Percentiles rank a stretch among this genome's conserved stretches.
Conservation (phyloP, 2,888 invertebrate genomes). For the Caenorhabditis sp. region DNA sequence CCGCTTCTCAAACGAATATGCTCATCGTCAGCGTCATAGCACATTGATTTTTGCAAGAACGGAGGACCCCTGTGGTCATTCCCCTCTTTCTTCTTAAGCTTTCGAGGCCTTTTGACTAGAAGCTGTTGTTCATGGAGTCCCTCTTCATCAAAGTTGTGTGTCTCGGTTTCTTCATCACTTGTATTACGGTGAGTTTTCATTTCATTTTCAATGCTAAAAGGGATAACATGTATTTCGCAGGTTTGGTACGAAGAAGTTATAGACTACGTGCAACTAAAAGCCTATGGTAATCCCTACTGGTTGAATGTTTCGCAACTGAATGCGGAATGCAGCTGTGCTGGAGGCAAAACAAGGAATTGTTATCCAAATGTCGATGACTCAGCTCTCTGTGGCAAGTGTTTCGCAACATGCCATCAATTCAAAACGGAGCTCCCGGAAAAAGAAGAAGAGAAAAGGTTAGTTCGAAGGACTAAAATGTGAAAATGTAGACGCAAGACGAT, state of each 20-base stretch:
- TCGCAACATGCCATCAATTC: slow-evolving; percentile 34
- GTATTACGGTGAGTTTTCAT: slow-evolving; percentile 39
- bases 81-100: slow-evolving; percentile 1
- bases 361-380: slow-evolving; percentile 54
- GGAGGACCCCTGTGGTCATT: slow-evolving; percentile 24
- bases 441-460: slow-evolving; percentile 1
- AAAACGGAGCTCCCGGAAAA: neutral
- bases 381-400: slow-evolving; percentile 58
- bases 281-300: slow-evolving; percentile 39
- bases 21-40: slow-evolving; percentile 26
- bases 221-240: too few species aligned
- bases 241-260: slow-evolving; percentile 43
- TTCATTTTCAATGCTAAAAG: neutral
- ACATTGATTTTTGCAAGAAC: slow-evolving; percentile 54
- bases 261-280: slow-evolving; percentile 27
- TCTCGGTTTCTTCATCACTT: slow-evolving; percentile 25
- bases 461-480: neutral
- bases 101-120: neutral
- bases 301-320: slow-evolving; percentile 45
- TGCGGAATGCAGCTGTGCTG: slow-evolving; percentile 38
- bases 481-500: neutral
- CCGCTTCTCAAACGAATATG: slow-evolving; percentile 22
- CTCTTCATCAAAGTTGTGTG: slow-evolving; percentile 35
- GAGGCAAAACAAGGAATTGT: slow-evolving; percentile 50
- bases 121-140: slow-evolving; percentile 31